Evolutionary conservation across 2,797 vertebrate species (phyloP).

Genomic region (Thamnophis elegans): DNA sequence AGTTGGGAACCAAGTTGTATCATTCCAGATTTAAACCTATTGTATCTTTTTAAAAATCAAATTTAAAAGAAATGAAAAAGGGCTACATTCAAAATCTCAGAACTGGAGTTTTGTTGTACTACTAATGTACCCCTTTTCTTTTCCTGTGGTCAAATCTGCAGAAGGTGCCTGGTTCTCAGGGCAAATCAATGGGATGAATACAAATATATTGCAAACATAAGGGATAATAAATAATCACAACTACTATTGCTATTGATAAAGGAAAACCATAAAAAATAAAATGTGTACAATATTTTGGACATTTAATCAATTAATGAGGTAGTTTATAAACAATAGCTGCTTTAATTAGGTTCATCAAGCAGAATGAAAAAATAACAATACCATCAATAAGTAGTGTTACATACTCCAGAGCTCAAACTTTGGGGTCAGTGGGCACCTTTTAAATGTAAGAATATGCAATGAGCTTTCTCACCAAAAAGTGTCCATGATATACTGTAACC

Average conservation of each 20-base stretch:
- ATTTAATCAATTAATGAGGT: background rate
- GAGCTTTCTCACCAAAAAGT: background rate
- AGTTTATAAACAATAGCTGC: background rate
- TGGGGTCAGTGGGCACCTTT: background rate
- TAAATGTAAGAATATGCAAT: background rate
- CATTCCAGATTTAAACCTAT: background rate
- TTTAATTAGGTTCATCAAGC: background rate
- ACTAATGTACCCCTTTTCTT: background rate
- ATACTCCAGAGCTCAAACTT: background rate
- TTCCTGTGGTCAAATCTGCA: background rate
- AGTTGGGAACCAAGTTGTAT: accelerated
- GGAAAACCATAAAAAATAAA: background rate
- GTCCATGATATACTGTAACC: background rate
- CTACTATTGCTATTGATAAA: background rate
- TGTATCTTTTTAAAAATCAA: background rate
- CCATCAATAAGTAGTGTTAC: background rate
- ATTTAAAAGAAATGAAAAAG: background rate
- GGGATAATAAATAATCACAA: background rate
- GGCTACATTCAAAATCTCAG: background rate
- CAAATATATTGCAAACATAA: background rate
- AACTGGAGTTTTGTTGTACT: background rate
- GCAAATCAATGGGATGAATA: background rate
- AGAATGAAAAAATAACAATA: background rate
- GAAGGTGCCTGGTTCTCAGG: background rate
- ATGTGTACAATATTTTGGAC: background rate